phyloP scores from a whole-genome alignment of 2,888 invertebrate species.

The Prenolepis imparis region DNA sequence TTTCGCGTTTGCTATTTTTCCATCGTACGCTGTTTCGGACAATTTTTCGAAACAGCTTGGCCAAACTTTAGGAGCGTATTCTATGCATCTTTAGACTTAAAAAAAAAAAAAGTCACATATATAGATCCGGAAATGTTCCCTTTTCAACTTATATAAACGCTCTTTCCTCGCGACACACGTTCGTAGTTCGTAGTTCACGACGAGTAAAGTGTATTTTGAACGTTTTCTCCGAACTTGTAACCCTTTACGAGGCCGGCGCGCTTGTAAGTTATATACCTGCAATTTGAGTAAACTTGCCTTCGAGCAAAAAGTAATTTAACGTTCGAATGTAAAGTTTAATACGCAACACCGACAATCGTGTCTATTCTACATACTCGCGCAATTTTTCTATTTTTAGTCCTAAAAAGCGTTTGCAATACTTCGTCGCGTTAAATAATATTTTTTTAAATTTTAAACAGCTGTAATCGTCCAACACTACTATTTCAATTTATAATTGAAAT shows the following conservation, averaged over 20 bases:
- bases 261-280: slow-evolving; percentile 5
- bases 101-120: background rate
- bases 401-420: background rate
- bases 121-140: background rate
- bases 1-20: background rate
- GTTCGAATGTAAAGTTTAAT: slow-evolving; percentile 27
- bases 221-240: slow-evolving; percentile 24
- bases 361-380: background rate
- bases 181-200: slow-evolving; percentile 2
- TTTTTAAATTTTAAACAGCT: background rate
- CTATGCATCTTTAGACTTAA: background rate
- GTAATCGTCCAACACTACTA: background rate
- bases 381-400: background rate
- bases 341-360: background rate
- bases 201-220: background rate
- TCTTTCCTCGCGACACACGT: background rate
- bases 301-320: background rate
- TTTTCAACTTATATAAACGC: background rate
- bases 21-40: background rate
- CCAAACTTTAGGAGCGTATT: background rate
- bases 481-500: background rate
- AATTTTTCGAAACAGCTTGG: background rate
- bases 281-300: background rate
- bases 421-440: background rate
- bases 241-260: slow-evolving; percentile 3